These are phyloP conservation scores for Capitulum mitella DNA, from an alignment of 2,888 invertebrate species.

Conservation along the genomic window DNA sequence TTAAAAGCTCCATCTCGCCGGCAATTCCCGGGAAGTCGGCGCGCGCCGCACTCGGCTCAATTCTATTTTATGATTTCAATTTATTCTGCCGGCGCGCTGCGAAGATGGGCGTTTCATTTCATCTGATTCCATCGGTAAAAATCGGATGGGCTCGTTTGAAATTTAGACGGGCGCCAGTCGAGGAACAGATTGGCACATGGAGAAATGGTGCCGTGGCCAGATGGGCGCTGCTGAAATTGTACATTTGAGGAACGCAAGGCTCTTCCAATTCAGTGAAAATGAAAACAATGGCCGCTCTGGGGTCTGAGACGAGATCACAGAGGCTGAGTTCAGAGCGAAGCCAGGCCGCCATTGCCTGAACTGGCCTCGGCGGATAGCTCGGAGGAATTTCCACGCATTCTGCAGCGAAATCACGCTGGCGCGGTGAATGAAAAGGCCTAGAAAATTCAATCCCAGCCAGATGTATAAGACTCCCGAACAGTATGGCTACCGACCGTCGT, in stretches of 20 bases:
- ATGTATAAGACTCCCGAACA: too few relatives aligned
- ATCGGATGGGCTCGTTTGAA: slow-evolving; percentile 16
- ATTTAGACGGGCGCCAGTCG: slow-evolving; percentile 12
- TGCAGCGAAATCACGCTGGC: background rate
- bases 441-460: too few relatives aligned
- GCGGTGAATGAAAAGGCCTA: background rate
- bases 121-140: slow-evolving; percentile 21
- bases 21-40: background rate
- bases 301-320: slow-evolving; percentile 6
- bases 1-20: background rate
- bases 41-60: slow-evolving; percentile 5
- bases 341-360: background rate
- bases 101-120: slow-evolving; percentile 18
- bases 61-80: slow-evolving; percentile 21
- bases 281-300: slow-evolving; percentile 2
- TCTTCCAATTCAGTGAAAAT: background rate
- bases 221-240: slow-evolving; percentile 4
- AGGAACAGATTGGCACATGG: slow-evolving; percentile 15
- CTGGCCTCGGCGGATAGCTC: background rate
- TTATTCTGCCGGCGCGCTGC: background rate
- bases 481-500: too few relatives aligned
- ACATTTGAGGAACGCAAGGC: background rate
- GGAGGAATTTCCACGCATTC: background rate
- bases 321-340: background rate
- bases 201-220: background rate